phyloP scores from a whole-genome alignment of 2,888 invertebrate species.

The Gymnoscelis rufifasciata region DNA sequence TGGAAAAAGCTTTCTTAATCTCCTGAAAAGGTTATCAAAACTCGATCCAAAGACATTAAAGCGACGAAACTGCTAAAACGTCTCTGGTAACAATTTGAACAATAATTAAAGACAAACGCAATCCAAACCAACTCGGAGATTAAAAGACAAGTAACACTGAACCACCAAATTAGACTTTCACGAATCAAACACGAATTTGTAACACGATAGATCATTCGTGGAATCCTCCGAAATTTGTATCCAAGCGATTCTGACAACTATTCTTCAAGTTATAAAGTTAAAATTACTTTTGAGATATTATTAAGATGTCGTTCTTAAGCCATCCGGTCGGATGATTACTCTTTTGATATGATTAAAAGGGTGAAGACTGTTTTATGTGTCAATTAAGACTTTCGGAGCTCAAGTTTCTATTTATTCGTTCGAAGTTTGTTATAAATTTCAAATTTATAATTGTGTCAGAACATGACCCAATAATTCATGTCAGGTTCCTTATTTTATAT shows the following conservation, averaged over 20 bases:
- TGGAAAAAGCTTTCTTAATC: too few species aligned
- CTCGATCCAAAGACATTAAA: background rate
- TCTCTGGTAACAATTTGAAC: slow-evolving; percentile 19
- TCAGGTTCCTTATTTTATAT: too few species aligned
- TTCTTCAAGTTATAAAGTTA: slow-evolving; percentile 31
- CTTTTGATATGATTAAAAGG: slow-evolving; percentile 78
- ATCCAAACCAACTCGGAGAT: slow-evolving; percentile 38
- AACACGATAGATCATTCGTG: slow-evolving; percentile 57
- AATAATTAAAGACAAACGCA: slow-evolving; percentile 18
- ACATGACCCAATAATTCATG: too few species aligned
- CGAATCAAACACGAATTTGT: slow-evolving; percentile 73
- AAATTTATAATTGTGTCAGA: slow-evolving; percentile 2
- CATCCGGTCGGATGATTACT: slow-evolving; percentile 75
- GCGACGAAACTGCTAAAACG: slow-evolving; percentile 4
- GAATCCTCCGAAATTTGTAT: slow-evolving; percentile 55
- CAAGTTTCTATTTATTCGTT: slow-evolving; percentile 48
- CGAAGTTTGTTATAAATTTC: background rate
- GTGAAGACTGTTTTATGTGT: slow-evolving; percentile 75
- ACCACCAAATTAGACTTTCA: slow-evolving; percentile 66
- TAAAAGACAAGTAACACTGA: slow-evolving; percentile 48
- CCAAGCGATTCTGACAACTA: slow-evolving; percentile 42
- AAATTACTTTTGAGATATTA: slow-evolving; percentile 24
- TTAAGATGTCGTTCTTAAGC: slow-evolving; percentile 48
- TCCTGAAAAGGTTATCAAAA: too few species aligned
- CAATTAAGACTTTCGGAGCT: slow-evolving; percentile 68